A percentile compares a stretch with the other conserved stretches of the same genome.
These are phyloP conservation scores for Bombus picipes DNA, from an alignment of 1,140 invertebrate genomes.

Conservation along the genomic window DNA sequence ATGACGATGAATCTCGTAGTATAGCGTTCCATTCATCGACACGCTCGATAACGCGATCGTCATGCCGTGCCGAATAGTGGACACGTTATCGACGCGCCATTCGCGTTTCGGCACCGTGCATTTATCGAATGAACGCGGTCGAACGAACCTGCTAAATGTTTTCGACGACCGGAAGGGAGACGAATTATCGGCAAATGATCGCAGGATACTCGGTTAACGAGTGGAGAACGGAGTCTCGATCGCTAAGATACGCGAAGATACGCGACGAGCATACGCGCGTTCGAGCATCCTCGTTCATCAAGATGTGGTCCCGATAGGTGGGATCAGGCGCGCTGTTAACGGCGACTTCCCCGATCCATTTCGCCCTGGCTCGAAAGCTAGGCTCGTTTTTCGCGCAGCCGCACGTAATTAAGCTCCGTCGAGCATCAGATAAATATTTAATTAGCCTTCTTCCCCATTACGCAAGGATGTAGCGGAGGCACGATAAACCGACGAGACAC, in stretches of 20 bases:
- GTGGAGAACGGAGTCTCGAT: constrained; percentile 16
- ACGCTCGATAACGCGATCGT: constrained; percentile 52
- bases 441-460: constrained; percentile 17
- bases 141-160: neutral
- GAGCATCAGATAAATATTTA: constrained; percentile 31
- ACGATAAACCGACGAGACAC: constrained; percentile 5
- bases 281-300: constrained; percentile 13
- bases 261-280: no score
- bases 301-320: constrained; percentile 7
- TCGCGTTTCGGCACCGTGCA: constrained; percentile 13
- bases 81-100: constrained; percentile 49
- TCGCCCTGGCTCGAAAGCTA: neutral
- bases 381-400: neutral
- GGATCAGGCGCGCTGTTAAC: no score
- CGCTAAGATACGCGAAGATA: neutral
- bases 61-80: constrained; percentile 39
- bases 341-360: neutral
- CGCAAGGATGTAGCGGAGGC: neutral
- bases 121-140: constrained; percentile 5
- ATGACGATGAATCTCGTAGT: neutral
- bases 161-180: constrained; percentile 21
- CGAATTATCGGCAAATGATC: constrained; percentile 56
- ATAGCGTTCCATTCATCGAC: constrained; percentile 56
- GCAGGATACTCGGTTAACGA: constrained; percentile 9
- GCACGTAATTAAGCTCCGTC: constrained; percentile 14